A percentile compares a stretch with the other conserved stretches of the same genome.
Evolutionary conservation across 2,113 vertebrate genomes (phyloP).

Genomic region (Toxotes chatareus): DNA sequence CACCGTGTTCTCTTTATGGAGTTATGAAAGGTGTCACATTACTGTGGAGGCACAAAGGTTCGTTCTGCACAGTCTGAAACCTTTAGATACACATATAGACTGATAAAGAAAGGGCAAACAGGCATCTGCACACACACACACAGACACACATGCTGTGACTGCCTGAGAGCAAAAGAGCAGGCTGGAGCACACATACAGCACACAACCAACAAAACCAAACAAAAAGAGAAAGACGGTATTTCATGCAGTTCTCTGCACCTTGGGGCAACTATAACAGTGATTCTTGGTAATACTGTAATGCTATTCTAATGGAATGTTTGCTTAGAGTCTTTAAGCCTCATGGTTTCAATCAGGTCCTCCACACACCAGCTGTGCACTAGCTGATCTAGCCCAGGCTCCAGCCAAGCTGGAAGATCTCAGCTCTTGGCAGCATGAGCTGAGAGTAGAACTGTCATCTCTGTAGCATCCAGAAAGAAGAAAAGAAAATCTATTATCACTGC

Average conservation of each 20-base stretch:
- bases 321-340: slow-evolving; percentile 50
- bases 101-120: slow-evolving; percentile 30
- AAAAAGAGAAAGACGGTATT: neutral
- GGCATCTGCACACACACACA: slow-evolving; percentile 2
- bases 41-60: slow-evolving; percentile 54
- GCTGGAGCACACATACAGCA: neutral
- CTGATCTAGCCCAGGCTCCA: slow-evolving; percentile 31
- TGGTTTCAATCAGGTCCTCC: slow-evolving; percentile 62
- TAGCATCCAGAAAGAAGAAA: slow-evolving; percentile 2
- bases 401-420: slow-evolving; percentile 46
- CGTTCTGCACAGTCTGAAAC: slow-evolving; percentile 50
- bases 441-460: neutral
- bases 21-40: slow-evolving; percentile 70
- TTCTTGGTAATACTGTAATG: slow-evolving; percentile 45
- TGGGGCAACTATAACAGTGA: slow-evolving; percentile 23
- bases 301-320: slow-evolving; percentile 58
- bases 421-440: slow-evolving; percentile 29
- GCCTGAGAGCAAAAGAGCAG: slow-evolving; percentile 29
- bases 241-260: slow-evolving; percentile 10
- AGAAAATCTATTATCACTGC: neutral
- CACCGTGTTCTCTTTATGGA: slow-evolving; percentile 43
- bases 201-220: neutral
- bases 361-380: slow-evolving; percentile 53
- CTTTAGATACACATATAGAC: slow-evolving; percentile 46
- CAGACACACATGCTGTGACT: slow-evolving; percentile 13